Evolutionary conservation across 30 jellyfish, hydroid and myxozoan species (phyloP), one percentile per base, ranked within the genome.

Genomic region (Hydractinia symbiolongicarpus): DNA sequence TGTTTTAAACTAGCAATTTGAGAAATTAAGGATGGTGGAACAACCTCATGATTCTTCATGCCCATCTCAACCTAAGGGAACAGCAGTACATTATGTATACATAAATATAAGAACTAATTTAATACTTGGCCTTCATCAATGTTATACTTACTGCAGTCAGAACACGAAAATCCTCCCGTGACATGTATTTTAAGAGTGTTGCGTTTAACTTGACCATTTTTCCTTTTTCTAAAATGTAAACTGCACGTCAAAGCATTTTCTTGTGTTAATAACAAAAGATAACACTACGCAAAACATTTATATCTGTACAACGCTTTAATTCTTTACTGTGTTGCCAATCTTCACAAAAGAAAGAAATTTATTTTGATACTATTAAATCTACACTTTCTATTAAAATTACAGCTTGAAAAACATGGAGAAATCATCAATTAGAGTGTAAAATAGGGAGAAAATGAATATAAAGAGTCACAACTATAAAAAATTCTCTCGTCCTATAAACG

Each of bases 41-140:
- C 98, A 61, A 79, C 72, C 69, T 93, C 98, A 79, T 93, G 98
- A 60, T 93, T 93, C 77, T 93, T 93, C 98, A 93, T 93, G 72
- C 98, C 98, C 98, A 93, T 93, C 66, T 93, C 98, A 54, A 93
- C 96, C 98, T 93, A 50, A 13, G 70, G n/a, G 20, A 8, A 66
- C 69, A 58, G 69, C 17, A 11, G 69, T 14, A 79, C 16, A 67
- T 21, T 64, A 11, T 13, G 0, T 62, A 13, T 64, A 4, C 50
- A 13, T 52, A 1, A 66, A 1, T n/a, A 58, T 51, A 67, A 1
- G 50, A 15, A 15, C 78, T 67, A 49, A 67, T 10, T 67, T 16
- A 67, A 21, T 10, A 49, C 19, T 13, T 1, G 11, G 14, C n/a
- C 1, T 10, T 11, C 14, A 44, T 56, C 14, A 0, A 10, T 53